These are phyloP conservation scores for Sphaerodactylus townsendi DNA, from an alignment of 2,113 vertebrate genomes.

Conservation along the genomic window DNA sequence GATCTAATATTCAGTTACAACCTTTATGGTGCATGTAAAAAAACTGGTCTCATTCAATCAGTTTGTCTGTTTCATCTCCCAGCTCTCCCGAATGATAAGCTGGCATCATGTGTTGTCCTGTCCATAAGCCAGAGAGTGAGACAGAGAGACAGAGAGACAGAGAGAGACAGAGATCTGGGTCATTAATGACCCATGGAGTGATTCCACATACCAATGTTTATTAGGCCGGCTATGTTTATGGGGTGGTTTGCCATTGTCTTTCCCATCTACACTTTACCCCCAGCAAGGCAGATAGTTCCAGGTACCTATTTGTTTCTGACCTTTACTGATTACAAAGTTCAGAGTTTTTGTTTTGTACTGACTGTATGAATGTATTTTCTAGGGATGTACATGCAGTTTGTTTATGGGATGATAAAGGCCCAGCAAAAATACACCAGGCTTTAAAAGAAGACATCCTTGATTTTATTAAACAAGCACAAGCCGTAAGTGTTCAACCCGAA, in stretches of 20 bases:
- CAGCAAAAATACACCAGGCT: slow-evolving; percentile 98
- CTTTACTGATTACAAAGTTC: neutral
- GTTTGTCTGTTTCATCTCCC: neutral
- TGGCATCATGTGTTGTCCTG: neutral
- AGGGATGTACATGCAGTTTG: slow-evolving; percentile 98
- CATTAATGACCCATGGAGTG: no score
- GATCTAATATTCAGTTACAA: neutral
- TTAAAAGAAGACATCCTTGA: slow-evolving; percentile 99
- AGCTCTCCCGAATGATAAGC: neutral
- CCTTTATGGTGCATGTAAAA: neutral
- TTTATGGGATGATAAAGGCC: slow-evolving; percentile 99
- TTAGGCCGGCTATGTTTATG: no score
- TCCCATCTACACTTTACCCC: no score
- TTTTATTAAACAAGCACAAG: slow-evolving; percentile 99
- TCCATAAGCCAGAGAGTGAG: neutral
- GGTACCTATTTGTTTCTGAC: neutral
- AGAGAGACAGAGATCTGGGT: no score
- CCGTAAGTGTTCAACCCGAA: slow-evolving; percentile 78
- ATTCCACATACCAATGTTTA: no score
- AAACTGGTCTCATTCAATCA: neutral
- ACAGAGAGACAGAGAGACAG: no score
- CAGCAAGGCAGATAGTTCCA: neutral
- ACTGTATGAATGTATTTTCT: slow-evolving; percentile 41
- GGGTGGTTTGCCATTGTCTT: no score
- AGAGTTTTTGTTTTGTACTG: neutral